phyloP scores from a whole-genome alignment of 2,113 vertebrate species.

The Rhinolophus ferrumequinum region DNA sequence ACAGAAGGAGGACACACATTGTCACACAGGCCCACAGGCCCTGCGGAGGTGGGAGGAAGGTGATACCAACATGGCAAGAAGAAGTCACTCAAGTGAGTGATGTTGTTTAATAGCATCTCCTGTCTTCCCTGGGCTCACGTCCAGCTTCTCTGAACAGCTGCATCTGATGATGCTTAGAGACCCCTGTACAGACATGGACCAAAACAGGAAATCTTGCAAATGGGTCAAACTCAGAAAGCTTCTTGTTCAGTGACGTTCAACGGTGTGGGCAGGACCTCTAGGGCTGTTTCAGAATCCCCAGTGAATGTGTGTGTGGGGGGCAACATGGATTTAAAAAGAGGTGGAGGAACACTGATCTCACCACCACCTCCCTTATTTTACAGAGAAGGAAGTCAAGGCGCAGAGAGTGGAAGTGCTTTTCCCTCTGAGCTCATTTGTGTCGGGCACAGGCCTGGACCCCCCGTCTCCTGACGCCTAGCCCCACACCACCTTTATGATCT shows the following conservation, averaged over 20 bases:
- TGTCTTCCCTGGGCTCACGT: rapidly evolving
- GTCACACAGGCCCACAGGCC: background rate
- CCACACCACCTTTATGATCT: background rate
- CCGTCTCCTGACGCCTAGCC: background rate
- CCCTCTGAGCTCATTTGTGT: background rate
- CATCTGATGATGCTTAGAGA: background rate
- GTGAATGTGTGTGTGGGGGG: background rate
- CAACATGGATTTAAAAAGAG: background rate
- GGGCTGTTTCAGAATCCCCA: background rate
- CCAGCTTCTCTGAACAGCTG: background rate
- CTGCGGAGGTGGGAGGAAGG: background rate
- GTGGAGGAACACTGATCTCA: background rate
- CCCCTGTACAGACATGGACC: background rate
- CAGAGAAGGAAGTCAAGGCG: background rate
- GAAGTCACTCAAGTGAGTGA: background rate
- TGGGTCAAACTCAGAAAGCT: background rate
- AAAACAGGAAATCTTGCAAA: background rate
- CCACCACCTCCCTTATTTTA: background rate
- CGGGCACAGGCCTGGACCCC: background rate
- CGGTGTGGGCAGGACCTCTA: no score
- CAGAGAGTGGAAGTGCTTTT: background rate
- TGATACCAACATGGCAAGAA: background rate
- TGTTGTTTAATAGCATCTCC: background rate
- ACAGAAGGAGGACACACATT: background rate
- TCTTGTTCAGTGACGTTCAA: background rate